Evolutionary conservation across 2,888 invertebrate species (phyloP).

Genomic region (Eupithecia abbreviata): DNA sequence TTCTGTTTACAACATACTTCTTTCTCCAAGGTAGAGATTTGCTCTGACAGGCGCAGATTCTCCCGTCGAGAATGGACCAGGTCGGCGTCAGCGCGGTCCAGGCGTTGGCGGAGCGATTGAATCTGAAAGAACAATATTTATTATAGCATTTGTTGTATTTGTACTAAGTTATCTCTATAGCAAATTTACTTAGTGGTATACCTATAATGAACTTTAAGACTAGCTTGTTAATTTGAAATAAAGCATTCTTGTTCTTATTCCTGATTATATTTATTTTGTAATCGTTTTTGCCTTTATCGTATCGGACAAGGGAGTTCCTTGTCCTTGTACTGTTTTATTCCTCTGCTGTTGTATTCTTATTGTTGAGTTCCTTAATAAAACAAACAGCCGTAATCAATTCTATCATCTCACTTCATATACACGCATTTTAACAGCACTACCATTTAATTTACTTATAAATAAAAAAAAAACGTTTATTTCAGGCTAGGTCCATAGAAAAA

Average conservation of each 20-base stretch:
- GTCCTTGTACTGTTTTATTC: too few species aligned
- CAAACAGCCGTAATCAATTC: too few species aligned
- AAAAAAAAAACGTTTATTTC: too few species aligned
- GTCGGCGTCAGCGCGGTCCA: slow-evolving; percentile 92
- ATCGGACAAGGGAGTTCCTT: not conserved
- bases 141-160: not conserved
- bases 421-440: not conserved
- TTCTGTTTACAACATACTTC: slow-evolving; percentile 82
- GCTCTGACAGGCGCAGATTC: slow-evolving; percentile 90
- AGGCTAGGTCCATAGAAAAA: too few species aligned
- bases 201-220: too few species aligned
- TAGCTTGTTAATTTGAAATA: too few species aligned
- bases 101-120: slow-evolving; percentile 88
- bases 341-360: too few species aligned
- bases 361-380: too few species aligned
- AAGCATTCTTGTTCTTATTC: too few species aligned
- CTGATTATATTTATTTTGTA: not conserved
- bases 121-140: slow-evolving; percentile 62
- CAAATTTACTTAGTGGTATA: too few species aligned
- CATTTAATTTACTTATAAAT: not conserved
- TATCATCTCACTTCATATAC: not conserved
- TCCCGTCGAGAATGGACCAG: slow-evolving; percentile 91
- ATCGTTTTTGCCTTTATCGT: not conserved
- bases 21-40: slow-evolving; percentile 90
- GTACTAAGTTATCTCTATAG: too few species aligned